Evolutionary conservation across 2,888 invertebrate genomes (phyloP), one percentile per base, ranked within the genome.

Genomic region (Eumerus sabulonum): DNA sequence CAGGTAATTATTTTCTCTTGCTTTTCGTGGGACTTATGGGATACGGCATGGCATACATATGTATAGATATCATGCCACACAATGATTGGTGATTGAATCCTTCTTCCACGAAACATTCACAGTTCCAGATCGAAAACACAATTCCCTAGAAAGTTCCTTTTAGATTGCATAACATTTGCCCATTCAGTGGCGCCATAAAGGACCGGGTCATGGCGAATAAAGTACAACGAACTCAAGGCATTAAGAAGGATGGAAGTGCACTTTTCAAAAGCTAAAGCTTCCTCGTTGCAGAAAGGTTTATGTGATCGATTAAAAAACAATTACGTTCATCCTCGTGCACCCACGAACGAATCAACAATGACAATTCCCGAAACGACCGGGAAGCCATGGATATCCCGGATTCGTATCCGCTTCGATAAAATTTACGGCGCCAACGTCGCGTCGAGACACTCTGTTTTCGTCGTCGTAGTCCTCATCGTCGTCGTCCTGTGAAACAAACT

Each of bases 251-350:
- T 68, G 60, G 68, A 27, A 27, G 7, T 27, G 27, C 27, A 27
- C 27, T 4, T n/a, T n/a, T n/a, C n/a, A 7, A 7, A 27, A 4
- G 27, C 2, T 4, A 27, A 27, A 27, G 27, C 27, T 27, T 27
- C 27, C 27, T 7, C 7, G 7, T 27, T 27, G 27, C 7, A 27
- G 27, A 7, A 27, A 4, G 27, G 27, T 27, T 27, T 27, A 35
- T 40, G 50, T 17, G 1, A 68, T 62, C 67, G 67, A 67, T 74
- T 74, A 68, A 74, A 74, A 68, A 68, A 56, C 68, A 68, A 74
- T 74, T 74, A 68, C 62, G 74, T 50, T 40, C 44, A 68, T 56
- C 54, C 36, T 64, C 36, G 44, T 54, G 53, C 53, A 54, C 74
- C 62, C 45, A 62, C 68, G 27, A 27, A 27, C 27, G 56, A 50